These are phyloP conservation scores for Drosophila lacertosa DNA, from an alignment of 1,140 invertebrate species.

Conservation along the genomic window DNA sequence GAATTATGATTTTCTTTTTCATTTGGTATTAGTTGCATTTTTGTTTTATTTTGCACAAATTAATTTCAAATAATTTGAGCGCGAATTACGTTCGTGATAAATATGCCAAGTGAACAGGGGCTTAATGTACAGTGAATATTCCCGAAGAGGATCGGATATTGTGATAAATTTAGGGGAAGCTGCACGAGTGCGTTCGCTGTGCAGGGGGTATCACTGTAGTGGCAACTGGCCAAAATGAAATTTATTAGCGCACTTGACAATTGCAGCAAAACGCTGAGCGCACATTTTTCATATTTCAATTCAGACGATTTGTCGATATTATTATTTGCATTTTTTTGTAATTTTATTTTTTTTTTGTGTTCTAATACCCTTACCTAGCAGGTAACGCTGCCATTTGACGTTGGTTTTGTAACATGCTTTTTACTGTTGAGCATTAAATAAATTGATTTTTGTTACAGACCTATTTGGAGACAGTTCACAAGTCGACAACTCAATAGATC, in stretches of 20 bases:
- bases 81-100: slow-evolving; percentile 48
- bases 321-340: slow-evolving; percentile 4
- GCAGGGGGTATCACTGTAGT: slow-evolving; percentile 31
- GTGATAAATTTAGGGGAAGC: not conserved
- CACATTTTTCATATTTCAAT: slow-evolving; percentile 73
- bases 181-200: not conserved
- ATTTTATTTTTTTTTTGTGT: not conserved
- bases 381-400: not conserved
- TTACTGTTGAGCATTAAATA: not conserved
- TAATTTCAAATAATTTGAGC: slow-evolving; percentile 47
- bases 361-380: not conserved
- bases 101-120: slow-evolving; percentile 25
- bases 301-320: slow-evolving; percentile 48
- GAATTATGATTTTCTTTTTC: slow-evolving; percentile 33
- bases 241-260: slow-evolving; percentile 80
- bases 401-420: not conserved
- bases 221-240: slow-evolving; percentile 55
- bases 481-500: no score
- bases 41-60: slow-evolving; percentile 24
- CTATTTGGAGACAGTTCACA: no score
- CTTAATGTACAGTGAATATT: slow-evolving; percentile 23
- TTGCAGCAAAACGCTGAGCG: slow-evolving; percentile 68
- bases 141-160: no score
- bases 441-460: not conserved
- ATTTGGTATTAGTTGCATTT: slow-evolving; percentile 2